Percentiles rank a stretch among this genome's conserved stretches.
phyloP scores from a whole-genome alignment of 2,888 invertebrate genomes.

The Branchellion lobata region DNA sequence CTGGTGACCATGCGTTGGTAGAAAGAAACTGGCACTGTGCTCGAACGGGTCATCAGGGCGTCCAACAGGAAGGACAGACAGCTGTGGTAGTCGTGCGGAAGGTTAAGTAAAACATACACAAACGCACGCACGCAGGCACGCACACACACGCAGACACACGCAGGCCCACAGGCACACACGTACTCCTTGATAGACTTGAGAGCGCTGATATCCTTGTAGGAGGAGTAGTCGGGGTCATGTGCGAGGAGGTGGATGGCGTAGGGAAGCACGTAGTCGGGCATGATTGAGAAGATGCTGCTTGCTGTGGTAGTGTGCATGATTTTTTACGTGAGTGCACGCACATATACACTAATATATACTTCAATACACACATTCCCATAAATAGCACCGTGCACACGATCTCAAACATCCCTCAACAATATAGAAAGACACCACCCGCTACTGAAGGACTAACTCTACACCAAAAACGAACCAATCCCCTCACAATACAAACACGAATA shows the following conservation, averaged over 20 bases:
- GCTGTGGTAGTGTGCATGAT: constrained; percentile 17
- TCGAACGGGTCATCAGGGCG: constrained; percentile 86
- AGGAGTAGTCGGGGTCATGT: constrained; percentile 82
- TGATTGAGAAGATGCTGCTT: constrained; percentile 59
- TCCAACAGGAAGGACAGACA: constrained; percentile 92
- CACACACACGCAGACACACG: background rate
- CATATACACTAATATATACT: too few relatives aligned
- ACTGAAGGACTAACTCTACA: too few relatives aligned
- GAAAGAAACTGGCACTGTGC: constrained; percentile 91
- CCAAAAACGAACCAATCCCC: too few relatives aligned
- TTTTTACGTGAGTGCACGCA: background rate
- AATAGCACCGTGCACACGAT: too few relatives aligned
- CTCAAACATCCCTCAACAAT: too few relatives aligned
- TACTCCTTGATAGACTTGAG: constrained; percentile 71
- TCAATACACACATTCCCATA: too few relatives aligned
- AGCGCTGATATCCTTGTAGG: constrained; percentile 75
- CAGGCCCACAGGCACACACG: constrained; percentile 50
- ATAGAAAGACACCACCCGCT: too few relatives aligned
- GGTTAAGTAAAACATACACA: background rate
- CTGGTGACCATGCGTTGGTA: constrained; percentile 88
- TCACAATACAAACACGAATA: too few relatives aligned
- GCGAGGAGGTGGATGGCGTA: constrained; percentile 93
- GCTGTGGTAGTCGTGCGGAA: constrained; percentile 58
- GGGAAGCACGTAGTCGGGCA: constrained; percentile 95
- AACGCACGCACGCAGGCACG: background rate